A percentile compares a stretch with the other conserved stretches of the same genome.
Conservation (phyloP, 2,113 vertebrate genomes). For the Vimba vimba region DNA sequence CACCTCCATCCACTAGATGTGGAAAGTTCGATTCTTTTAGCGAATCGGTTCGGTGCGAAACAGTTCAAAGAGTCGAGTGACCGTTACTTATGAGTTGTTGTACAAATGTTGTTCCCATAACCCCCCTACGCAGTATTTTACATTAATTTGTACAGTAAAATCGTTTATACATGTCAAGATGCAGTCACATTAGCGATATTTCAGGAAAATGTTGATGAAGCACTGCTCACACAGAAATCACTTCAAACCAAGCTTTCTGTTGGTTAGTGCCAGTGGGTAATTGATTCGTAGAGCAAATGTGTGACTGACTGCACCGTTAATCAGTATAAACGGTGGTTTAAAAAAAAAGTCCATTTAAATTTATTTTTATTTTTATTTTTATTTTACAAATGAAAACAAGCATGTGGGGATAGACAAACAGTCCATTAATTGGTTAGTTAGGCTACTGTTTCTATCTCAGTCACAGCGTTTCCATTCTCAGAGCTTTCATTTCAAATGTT, state of each 20-base stretch:
- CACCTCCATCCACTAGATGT: constrained; percentile 69
- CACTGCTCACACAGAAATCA: background rate
- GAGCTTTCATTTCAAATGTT: no score
- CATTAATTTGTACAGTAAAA: background rate
- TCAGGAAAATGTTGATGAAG: background rate
- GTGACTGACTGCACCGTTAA: background rate
- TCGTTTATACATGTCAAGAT: background rate
- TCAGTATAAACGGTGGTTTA: background rate
- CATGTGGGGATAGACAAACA: no score
- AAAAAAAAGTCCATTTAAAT: background rate
- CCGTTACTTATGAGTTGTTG: background rate
- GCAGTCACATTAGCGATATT: background rate
- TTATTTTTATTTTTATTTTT: no score
- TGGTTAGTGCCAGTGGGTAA: background rate
- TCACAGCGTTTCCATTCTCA: background rate
- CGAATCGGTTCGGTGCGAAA: constrained; percentile 17
- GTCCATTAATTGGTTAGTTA: background rate
- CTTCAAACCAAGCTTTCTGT: background rate
- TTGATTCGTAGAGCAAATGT: background rate
- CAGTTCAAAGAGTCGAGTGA: constrained; percentile 6
- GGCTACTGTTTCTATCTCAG: background rate
- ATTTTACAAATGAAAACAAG: background rate
- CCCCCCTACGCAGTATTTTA: background rate
- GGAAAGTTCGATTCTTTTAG: background rate
- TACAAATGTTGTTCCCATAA: background rate